These are phyloP conservation scores for Leucozona laternaria DNA, from an alignment of 2,888 invertebrate species.

Conservation along the genomic window DNA sequence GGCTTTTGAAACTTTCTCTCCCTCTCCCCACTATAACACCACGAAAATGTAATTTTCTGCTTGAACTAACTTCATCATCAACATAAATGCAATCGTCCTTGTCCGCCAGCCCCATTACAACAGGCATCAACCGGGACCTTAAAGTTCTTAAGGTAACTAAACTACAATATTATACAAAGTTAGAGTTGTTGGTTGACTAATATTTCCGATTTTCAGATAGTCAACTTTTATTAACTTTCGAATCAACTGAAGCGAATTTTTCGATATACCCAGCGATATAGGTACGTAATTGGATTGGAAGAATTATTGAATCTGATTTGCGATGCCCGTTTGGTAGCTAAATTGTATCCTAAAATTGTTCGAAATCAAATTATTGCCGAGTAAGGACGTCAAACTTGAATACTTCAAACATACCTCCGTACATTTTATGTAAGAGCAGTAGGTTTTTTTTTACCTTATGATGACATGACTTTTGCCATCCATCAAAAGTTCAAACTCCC, in stretches of 20 bases:
- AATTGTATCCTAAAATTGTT: background rate
- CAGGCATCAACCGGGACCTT: too few species aligned
- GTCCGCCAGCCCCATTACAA: background rate
- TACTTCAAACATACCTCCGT: background rate
- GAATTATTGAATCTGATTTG: constrained; percentile 7
- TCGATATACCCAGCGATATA: too few species aligned
- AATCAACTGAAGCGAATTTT: background rate
- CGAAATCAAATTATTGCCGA: background rate
- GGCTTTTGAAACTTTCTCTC: background rate
- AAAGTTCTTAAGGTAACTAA: too few species aligned
- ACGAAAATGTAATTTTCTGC: constrained; percentile 15
- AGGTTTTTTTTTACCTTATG: too few species aligned
- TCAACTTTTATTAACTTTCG: background rate
- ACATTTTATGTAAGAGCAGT: too few species aligned
- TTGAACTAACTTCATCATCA: constrained; percentile 2
- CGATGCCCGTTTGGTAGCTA: background rate
- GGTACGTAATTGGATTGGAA: background rate
- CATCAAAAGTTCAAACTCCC: background rate
- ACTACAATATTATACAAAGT: background rate
- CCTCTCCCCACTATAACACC: background rate
- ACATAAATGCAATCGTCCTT: background rate
- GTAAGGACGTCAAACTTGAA: background rate
- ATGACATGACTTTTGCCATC: background rate
- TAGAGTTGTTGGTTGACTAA: background rate
- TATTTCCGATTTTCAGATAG: background rate